phyloP scores from a whole-genome alignment of 1,140 invertebrate genomes.

The Campoletis sonorensis region DNA sequence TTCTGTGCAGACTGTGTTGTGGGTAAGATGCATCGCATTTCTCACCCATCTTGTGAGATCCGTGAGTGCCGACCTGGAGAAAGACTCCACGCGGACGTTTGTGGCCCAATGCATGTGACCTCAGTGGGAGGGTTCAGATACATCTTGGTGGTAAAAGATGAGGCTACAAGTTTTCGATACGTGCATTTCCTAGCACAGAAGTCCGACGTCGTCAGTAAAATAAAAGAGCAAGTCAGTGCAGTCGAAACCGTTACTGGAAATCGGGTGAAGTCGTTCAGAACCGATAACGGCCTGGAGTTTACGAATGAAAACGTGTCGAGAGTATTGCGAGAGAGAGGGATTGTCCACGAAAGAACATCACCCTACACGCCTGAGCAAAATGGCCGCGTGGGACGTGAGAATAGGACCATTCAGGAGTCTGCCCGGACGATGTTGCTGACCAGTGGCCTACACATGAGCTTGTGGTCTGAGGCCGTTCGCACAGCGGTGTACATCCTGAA shows the following conservation, averaged over 20 bases:
- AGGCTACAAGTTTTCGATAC: no score
- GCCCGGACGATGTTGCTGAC: no score
- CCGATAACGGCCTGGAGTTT: conserved; percentile 9
- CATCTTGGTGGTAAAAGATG: conserved; percentile 29
- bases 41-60: conserved; percentile 1
- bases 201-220: conserved; percentile 7
- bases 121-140: conserved; percentile 23
- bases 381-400: no score
- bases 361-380: no score
- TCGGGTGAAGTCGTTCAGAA: neutral
- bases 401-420: no score
- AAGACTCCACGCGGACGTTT: conserved; percentile 21
- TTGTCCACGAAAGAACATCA: no score
- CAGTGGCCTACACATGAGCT: no score
- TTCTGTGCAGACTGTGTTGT: conserved; percentile 35
- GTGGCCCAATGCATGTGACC: conserved; percentile 28
- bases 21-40: conserved; percentile 35
- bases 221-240: conserved; percentile 14
- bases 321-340: conserved; percentile 28
- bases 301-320: conserved; percentile 32
- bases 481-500: no score
- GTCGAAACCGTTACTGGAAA: conserved; percentile 19
- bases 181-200: conserved; percentile 31
- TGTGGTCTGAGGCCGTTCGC: no score
- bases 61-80: conserved; percentile 1